Evolutionary conservation across 2,888 invertebrate genomes (phyloP).

Genomic region (Acholoe squamosa): DNA sequence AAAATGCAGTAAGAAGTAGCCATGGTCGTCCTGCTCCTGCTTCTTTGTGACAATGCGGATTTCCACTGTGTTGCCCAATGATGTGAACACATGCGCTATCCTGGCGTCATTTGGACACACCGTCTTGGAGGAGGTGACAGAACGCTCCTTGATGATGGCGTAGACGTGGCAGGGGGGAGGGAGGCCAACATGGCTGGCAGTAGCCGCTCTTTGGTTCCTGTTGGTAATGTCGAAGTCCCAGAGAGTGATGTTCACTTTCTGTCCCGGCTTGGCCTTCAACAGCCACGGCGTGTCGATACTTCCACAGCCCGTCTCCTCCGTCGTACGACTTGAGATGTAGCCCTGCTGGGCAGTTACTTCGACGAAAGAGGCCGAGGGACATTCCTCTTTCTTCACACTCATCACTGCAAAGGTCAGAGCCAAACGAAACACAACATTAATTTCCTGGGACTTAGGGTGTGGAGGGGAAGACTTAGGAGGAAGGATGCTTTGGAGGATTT

Average conservation of each 20-base stretch:
- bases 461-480: background rate
- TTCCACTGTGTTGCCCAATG: conserved; percentile 63
- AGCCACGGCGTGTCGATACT: conserved; percentile 63
- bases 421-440: background rate
- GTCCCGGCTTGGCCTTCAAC: conserved; percentile 40
- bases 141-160: conserved; percentile 67
- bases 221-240: conserved; percentile 55
- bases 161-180: conserved; percentile 65
- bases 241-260: conserved; percentile 50
- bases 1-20: conserved; percentile 67
- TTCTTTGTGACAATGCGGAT: conserved; percentile 65
- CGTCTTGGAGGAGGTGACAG: conserved; percentile 61
- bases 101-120: conserved; percentile 65
- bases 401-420: conserved; percentile 52
- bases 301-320: conserved; percentile 63
- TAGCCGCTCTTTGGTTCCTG: background rate
- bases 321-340: conserved; percentile 60
- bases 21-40: conserved; percentile 48
- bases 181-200: background rate
- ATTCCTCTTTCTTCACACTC: conserved; percentile 51
- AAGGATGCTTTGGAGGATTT: background rate
- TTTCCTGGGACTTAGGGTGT: background rate
- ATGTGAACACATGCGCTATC: conserved; percentile 63
- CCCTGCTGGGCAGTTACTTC: conserved; percentile 37
- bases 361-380: conserved; percentile 49